These are phyloP conservation scores for Zapus hudsonius DNA, from an alignment of 2,113 vertebrate genomes.

Conservation along the genomic window DNA sequence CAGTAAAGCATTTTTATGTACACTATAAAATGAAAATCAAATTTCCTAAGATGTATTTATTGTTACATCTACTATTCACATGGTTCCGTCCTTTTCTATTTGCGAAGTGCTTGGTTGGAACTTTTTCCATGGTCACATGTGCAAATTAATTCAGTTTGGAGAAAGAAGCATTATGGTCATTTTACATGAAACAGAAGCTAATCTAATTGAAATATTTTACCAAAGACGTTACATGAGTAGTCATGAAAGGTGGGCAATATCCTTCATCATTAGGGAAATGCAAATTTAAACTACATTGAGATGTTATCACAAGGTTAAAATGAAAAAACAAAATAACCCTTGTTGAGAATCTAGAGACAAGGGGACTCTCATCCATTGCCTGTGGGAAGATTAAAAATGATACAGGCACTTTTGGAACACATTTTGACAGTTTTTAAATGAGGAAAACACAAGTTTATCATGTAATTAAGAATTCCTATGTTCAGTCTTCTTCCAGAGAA, in stretches of 20 bases:
- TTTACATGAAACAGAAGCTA: conserved; percentile 7
- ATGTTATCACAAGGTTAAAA: neutral
- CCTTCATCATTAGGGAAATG: neutral
- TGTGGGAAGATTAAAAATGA: neutral
- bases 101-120: neutral
- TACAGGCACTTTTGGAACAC: neutral
- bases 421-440: neutral
- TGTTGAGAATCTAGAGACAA: neutral
- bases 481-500: neutral
- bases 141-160: neutral
- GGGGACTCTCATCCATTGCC: neutral
- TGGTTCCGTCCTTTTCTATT: conserved; percentile 11
- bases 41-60: conserved; percentile 47
- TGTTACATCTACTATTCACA: neutral
- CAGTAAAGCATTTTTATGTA: conserved; percentile 16
- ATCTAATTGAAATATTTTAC: neutral
- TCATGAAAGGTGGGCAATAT: neutral
- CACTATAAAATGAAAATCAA: conserved; percentile 7
- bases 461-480: neutral
- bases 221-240: neutral
- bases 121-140: neutral
- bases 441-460: neutral
- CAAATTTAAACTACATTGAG: neutral
- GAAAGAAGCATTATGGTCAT: neutral
- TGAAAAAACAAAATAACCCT: neutral